These are phyloP conservation scores for Antigone vipio DNA, from an alignment of 2,113 vertebrate species.

Conservation along the genomic window DNA sequence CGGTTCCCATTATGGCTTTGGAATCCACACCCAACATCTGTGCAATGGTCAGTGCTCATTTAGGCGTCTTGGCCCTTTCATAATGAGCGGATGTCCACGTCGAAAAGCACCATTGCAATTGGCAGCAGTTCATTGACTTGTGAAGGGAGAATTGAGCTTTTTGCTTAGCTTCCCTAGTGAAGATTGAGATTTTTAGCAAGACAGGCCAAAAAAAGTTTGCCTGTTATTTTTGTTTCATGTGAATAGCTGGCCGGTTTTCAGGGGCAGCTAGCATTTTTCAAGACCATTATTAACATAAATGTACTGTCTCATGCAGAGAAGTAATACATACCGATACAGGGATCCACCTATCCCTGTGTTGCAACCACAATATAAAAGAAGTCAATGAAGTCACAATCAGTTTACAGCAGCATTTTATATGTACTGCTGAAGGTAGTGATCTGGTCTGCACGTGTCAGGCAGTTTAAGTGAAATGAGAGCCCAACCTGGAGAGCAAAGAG, in stretches of 20 bases:
- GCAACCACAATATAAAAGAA: not conserved
- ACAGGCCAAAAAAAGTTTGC: not conserved
- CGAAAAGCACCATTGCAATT: not conserved
- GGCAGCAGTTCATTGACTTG: not conserved
- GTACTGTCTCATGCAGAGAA: not conserved
- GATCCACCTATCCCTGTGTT: not conserved
- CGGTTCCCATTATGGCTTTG: not conserved
- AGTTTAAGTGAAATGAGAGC: not conserved
- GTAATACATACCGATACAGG: not conserved
- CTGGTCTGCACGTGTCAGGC: not conserved
- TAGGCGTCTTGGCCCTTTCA: not conserved
- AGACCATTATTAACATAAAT: not conserved
- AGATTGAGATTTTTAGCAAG: not conserved
- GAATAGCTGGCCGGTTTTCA: not conserved
- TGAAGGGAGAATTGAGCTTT: not conserved
- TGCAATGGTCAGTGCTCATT: not conserved
- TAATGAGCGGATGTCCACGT: not conserved
- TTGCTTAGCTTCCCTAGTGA: not conserved
- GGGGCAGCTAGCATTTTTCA: not conserved
- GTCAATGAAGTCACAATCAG: not conserved
- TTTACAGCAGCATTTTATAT: not conserved
- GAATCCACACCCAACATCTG: slow-evolving; percentile 32
- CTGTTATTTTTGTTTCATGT: not conserved
- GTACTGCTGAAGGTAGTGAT: not conserved
- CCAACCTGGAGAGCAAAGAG: not conserved